Conservation (phyloP, 2,797 vertebrate species). For the Phataginus tetradactyla region DNA sequence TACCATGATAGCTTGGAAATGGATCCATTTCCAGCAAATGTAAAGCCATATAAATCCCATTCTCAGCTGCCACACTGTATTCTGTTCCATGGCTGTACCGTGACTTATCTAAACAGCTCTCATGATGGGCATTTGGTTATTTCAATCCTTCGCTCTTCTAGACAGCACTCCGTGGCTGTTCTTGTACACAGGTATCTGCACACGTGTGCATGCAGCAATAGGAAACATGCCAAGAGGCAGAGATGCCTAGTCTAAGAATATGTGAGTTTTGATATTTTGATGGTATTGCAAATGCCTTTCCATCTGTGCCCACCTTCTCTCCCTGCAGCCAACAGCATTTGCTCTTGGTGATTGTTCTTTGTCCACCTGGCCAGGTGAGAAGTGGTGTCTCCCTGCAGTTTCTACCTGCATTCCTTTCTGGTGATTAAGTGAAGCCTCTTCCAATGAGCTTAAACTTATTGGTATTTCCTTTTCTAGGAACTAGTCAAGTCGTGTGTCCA, state of each 20-base stretch:
- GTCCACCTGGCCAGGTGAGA: rapidly evolving
- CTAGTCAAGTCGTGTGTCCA: rapidly evolving
- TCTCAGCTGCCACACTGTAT: rapidly evolving
- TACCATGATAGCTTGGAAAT: rapidly evolving
- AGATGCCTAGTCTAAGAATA: rapidly evolving
- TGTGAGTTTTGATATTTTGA: rapidly evolving
- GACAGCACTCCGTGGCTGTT: rapidly evolving
- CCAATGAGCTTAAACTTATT: background rate
- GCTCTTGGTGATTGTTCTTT: rapidly evolving
- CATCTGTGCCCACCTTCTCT: background rate
- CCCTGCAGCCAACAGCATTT: rapidly evolving
- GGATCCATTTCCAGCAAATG: rapidly evolving
- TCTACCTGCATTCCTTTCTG: background rate
- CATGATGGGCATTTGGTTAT: rapidly evolving
- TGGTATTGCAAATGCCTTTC: rapidly evolving
- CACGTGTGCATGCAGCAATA: rapidly evolving
- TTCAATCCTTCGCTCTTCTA: background rate
- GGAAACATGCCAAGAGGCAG: rapidly evolving
- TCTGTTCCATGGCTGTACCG: rapidly evolving
- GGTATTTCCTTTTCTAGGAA: background rate
- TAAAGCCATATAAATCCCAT: rapidly evolving
- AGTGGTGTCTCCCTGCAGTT: rapidly evolving
- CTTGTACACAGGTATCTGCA: rapidly evolving
- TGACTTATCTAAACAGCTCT: rapidly evolving
- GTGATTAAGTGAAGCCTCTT: rapidly evolving